Evolutionary conservation across 2,113 vertebrate species (phyloP).

Genomic region (Drymodes brunneopygia): DNA sequence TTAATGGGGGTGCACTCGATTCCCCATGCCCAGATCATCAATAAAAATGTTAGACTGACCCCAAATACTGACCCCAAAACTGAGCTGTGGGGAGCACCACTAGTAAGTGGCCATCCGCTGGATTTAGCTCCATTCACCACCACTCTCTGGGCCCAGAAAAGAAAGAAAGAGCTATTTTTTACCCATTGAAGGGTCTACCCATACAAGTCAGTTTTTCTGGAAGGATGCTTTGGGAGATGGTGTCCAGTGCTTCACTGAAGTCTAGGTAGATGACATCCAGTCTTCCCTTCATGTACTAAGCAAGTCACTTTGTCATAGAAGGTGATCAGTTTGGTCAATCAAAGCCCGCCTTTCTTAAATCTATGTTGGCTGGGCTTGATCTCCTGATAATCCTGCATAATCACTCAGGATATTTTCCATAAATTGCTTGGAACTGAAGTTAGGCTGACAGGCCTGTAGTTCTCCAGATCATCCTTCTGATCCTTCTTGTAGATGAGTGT

Average conservation of each 20-base stretch:
- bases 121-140: neutral
- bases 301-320: neutral
- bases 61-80: neutral
- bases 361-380: neutral
- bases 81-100: neutral
- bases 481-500: accelerated
- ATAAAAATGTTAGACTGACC: neutral
- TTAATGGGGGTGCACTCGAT: neutral
- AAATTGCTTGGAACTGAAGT: neutral
- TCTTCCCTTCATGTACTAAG: neutral
- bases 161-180: neutral
- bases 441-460: neutral
- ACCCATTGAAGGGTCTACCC: too few relatives aligned
- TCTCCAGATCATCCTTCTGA: neutral
- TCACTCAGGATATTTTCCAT: neutral
- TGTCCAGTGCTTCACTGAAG: neutral
- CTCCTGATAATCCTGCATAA: neutral
- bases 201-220: neutral
- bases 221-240: too few relatives aligned
- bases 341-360: neutral
- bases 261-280: neutral
- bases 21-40: neutral
- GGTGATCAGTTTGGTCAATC: neutral
- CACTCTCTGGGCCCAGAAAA: neutral
- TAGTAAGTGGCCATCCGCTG: neutral